Base-by-base conservation (phyloP, 2,888 invertebrate species). In the Andricus quercusramuli region DNA sequence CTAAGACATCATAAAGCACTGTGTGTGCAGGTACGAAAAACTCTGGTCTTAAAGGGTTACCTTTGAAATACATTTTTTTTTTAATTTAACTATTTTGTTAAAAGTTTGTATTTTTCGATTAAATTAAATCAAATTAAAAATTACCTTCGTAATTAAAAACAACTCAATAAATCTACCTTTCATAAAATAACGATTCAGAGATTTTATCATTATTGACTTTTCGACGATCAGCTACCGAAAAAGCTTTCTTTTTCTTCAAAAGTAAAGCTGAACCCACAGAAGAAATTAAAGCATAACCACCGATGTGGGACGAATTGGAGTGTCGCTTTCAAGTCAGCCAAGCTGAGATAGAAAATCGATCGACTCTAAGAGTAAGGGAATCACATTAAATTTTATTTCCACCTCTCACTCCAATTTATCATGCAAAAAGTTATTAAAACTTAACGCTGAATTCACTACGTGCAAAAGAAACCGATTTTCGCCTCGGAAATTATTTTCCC, bases 241-340 rank as follows among this genome's bases (percentile, higher is more conserved):
- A 56, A 56, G 32, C 56, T 74, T 3, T 47, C 2, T 25, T 25
- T 74, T 74, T 51, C 51, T 20, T 51, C 51, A 51, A 70, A 70
- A 70, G 15, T 29, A 29, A 74, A 74, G 74, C 47, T 37, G 37
- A 41, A 37, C 37, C 11, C 11, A 32, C 9, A 66, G n/a, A 29
- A 74, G 32, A 32, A 74, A 74, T 74, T 74, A 74, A 70, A 56
- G 56, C 32, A n/a, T 74, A 56, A 13, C 56, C n/a, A 74, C 32
- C 32, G 74, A 74, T n/a, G 74, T 11, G 74, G 32, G 29, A 74
- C 74, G 56, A 74, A 74, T 74, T 51, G 29, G 32, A 74, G 20
- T 66, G 51, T 74, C 74, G 29, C 51, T 74, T 74, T 74, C 56
- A 74, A 74, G 51, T 74, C 51, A 74, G 56, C 25, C 32, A 25